These are phyloP conservation scores for Brachionus manjavacas DNA, from an alignment of 1,140 invertebrate species.

Conservation along the genomic window DNA sequence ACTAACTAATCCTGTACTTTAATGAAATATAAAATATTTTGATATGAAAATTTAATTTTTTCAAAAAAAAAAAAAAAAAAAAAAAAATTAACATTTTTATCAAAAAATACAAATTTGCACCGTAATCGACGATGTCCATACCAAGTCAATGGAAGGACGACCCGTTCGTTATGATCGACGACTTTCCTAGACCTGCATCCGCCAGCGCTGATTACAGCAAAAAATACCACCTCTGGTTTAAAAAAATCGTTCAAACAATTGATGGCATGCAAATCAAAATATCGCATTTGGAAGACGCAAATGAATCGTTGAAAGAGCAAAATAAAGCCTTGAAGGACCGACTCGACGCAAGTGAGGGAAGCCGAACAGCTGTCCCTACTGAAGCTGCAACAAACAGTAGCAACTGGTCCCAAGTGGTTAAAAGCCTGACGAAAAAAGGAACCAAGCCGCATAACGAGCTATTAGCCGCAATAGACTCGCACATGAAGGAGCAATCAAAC, in stretches of 20 bases:
- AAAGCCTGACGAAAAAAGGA: neutral
- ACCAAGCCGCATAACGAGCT: neutral
- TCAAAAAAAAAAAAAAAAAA: no score
- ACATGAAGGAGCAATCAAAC: neutral
- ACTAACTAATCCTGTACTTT: no score
- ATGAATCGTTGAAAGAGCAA: neutral
- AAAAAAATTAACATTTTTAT: no score
- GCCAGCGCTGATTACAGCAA: no score
- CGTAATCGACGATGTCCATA: no score
- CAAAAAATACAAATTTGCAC: no score
- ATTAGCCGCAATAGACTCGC: neutral
- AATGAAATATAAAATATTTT: no score
- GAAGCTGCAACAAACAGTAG: neutral
- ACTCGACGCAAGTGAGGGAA: neutral
- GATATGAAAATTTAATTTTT: no score
- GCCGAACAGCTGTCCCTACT: neutral
- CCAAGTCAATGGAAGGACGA: no score
- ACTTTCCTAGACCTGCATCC: no score
- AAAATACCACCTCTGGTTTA: no score
- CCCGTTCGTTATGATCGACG: no score
- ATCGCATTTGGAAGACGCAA: neutral
- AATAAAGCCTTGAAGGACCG: neutral
- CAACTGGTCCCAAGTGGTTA: neutral
- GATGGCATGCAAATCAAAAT: neutral
- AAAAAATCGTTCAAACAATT: neutral